Evolutionary conservation across 2,888 invertebrate genomes (phyloP).

Genomic region (Morpho achilles): DNA sequence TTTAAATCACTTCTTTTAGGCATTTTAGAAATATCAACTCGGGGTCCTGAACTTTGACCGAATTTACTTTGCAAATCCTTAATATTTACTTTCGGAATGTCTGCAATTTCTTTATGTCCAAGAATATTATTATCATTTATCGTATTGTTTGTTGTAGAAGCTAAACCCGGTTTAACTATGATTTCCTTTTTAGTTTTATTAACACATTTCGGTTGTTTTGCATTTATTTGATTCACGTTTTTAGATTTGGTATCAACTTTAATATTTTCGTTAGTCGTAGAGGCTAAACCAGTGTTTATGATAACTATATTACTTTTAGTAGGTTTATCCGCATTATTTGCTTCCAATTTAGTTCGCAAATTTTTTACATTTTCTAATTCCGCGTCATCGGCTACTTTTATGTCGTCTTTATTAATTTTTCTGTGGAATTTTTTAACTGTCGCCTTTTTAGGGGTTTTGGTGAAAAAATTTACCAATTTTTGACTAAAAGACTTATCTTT

Average conservation of each 20-base stretch:
- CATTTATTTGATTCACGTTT: background rate
- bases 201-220: background rate
- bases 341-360: background rate
- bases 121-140: background rate
- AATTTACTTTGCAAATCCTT: constrained; percentile 22
- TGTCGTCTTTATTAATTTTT: constrained; percentile 61
- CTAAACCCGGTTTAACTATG: constrained; percentile 25
- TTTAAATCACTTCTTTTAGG: constrained; percentile 18
- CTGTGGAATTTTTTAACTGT: constrained; percentile 41
- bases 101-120: background rate
- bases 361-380: constrained; percentile 26
- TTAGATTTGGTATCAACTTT: constrained; percentile 28
- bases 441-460: constrained; percentile 14
- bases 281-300: constrained; percentile 79
- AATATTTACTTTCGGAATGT: constrained; percentile 12
- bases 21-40: constrained; percentile 9
- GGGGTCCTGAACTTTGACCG: constrained; percentile 24
- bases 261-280: constrained; percentile 81
- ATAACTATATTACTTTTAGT: constrained; percentile 65
- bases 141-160: constrained; percentile 27
- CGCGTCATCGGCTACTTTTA: constrained; percentile 42
- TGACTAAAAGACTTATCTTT: background rate
- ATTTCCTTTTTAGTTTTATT: constrained; percentile 17
- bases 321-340: constrained; percentile 9
- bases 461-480: constrained; percentile 10